These are phyloP conservation scores for Brachyptera risi DNA, from an alignment of 2,888 invertebrate species.

Conservation along the genomic window DNA sequence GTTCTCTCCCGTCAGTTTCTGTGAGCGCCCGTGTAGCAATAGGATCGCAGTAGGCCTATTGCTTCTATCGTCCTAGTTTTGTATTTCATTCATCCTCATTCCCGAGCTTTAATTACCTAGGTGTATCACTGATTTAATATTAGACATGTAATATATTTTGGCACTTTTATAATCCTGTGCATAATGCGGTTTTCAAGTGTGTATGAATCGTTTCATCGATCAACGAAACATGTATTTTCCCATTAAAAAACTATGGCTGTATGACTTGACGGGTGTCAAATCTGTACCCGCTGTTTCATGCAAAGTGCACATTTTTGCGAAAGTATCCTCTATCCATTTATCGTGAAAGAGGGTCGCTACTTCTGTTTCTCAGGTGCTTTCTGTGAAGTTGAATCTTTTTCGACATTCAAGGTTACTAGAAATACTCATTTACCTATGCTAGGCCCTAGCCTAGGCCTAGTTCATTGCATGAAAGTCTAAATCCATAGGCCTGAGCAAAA, in stretches of 20 bases:
- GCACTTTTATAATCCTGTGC: not conserved
- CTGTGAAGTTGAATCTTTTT: too few species aligned
- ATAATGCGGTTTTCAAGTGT: not conserved
- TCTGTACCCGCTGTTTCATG: slow-evolving; percentile 4
- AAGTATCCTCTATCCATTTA: not conserved
- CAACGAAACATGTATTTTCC: slow-evolving; percentile 11
- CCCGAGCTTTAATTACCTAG: not conserved
- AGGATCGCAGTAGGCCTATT: slow-evolving; percentile 5
- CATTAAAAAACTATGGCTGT: slow-evolving; percentile 12
- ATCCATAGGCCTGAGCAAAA: too few species aligned
- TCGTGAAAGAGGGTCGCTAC: too few species aligned
- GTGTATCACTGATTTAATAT: not conserved
- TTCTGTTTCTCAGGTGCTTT: too few species aligned
- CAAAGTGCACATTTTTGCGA: not conserved
- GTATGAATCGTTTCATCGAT: slow-evolving; percentile 7
- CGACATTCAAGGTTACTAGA: too few species aligned
- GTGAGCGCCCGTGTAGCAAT: slow-evolving; percentile 1
- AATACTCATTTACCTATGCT: too few species aligned
- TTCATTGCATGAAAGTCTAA: too few species aligned
- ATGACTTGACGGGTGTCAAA: slow-evolving; percentile 13
- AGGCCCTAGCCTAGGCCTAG: too few species aligned
- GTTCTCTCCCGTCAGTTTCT: slow-evolving; percentile 14
- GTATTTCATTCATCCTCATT: not conserved
- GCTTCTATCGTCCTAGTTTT: not conserved
- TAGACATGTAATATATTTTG: not conserved